These are phyloP conservation scores for Phengaris alcon DNA, from an alignment of 2,888 invertebrate species.

Conservation along the genomic window DNA sequence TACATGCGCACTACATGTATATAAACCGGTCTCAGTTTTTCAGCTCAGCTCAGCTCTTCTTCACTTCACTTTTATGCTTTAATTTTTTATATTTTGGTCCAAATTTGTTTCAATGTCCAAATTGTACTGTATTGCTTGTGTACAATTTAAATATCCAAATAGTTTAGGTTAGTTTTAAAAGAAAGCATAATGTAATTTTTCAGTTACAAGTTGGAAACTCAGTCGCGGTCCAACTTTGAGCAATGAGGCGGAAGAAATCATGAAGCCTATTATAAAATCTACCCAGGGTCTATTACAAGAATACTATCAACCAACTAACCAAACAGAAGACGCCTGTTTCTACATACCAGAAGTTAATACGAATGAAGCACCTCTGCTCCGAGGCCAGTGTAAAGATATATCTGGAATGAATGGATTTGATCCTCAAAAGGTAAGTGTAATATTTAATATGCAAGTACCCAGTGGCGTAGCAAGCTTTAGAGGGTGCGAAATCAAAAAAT, in stretches of 20 bases:
- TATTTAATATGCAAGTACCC: no score
- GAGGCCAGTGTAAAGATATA: constrained; percentile 57
- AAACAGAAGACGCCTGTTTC: constrained; percentile 61
- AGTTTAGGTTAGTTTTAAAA: no score
- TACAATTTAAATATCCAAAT: no score
- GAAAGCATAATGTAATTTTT: constrained; percentile 18
- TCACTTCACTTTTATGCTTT: no score
- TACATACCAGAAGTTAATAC: constrained; percentile 55
- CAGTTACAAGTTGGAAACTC: constrained; percentile 68
- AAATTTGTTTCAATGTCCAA: no score
- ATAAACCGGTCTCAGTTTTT: no score
- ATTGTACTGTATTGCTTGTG: no score
- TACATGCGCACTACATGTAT: no score
- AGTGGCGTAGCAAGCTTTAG: no score
- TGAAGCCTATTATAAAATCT: constrained; percentile 46
- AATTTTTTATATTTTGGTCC: no score
- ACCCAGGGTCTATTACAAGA: constrained; percentile 57
- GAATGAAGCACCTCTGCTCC: constrained; percentile 50
- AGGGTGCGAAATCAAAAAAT: no score
- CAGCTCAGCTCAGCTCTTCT: no score
- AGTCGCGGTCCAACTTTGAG: constrained; percentile 51
- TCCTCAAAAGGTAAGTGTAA: constrained; percentile 48
- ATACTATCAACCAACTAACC: constrained; percentile 55
- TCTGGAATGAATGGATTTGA: constrained; percentile 52
- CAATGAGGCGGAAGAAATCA: constrained; percentile 42